Percentiles rank a stretch among this genome's conserved stretches.
phyloP scores from a whole-genome alignment of 2,113 vertebrate genomes.

The Carlito syrichta region DNA sequence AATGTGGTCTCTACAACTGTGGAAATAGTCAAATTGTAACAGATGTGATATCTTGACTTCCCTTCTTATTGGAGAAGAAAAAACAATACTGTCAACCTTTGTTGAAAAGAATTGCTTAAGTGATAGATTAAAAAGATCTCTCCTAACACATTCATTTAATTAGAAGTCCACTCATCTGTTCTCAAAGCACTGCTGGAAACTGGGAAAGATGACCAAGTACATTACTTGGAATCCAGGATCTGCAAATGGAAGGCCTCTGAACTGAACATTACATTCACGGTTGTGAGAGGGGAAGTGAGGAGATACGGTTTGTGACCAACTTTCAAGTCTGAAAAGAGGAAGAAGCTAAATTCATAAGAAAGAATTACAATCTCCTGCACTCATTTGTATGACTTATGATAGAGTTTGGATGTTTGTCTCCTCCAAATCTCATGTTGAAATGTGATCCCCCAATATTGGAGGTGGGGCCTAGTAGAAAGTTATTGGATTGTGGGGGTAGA shows the following conservation, averaged over 20 bases:
- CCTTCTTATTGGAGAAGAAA: neutral
- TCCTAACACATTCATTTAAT: constrained; percentile 15
- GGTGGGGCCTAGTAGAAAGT: no score
- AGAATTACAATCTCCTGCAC: neutral
- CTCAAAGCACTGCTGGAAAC: neutral
- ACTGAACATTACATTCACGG: neutral
- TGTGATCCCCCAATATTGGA: no score
- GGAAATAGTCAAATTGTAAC: neutral
- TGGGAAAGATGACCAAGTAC: neutral
- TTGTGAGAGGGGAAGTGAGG: neutral
- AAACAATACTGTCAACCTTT: neutral
- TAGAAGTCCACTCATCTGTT: neutral
- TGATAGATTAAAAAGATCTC: neutral
- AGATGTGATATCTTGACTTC: neutral
- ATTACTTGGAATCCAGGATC: neutral
- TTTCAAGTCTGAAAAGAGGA: neutral
- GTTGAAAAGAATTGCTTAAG: neutral
- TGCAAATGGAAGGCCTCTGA: neutral
- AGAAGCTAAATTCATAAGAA: neutral
- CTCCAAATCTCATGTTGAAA: no score
- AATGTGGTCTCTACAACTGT: neutral
- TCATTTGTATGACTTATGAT: neutral
- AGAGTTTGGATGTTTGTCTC: no score
- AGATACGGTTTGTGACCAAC: neutral
- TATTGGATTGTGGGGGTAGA: no score